phyloP scores from a whole-genome alignment of 2,797 vertebrate species.

The Oreortyx pictus region DNA sequence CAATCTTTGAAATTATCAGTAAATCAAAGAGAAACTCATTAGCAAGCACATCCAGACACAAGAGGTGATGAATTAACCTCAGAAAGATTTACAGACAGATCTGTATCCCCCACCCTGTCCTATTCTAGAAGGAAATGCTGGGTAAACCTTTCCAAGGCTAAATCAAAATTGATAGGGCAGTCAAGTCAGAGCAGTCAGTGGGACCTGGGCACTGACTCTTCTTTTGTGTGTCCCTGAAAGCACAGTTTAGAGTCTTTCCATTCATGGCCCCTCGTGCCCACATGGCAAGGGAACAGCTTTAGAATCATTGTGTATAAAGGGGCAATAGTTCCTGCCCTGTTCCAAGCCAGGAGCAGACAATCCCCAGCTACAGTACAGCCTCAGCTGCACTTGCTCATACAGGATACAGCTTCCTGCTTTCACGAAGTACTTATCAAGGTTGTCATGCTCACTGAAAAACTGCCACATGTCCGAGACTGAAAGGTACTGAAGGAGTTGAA shows the following conservation, averaged over 20 bases:
- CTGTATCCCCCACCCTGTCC: background rate
- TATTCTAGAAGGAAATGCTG: background rate
- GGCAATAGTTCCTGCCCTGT: background rate
- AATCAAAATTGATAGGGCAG: background rate
- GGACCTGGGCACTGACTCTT: background rate
- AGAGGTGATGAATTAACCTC: background rate
- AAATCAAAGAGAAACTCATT: background rate
- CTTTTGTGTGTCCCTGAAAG: background rate
- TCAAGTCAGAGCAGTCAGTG: background rate
- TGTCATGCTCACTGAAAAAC: background rate
- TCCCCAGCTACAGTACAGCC: background rate
- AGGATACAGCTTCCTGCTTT: background rate
- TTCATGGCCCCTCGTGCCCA: background rate
- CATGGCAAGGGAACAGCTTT: background rate
- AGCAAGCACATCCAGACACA: background rate
- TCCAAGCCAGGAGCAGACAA: background rate
- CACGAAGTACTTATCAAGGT: background rate
- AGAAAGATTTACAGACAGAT: background rate
- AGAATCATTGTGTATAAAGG: accelerated
- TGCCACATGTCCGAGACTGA: background rate
- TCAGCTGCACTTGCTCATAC: background rate
- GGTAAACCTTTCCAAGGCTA: background rate
- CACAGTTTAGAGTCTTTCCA: background rate
- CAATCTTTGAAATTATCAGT: background rate
- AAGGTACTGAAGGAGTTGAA: background rate